Evolutionary conservation across 2,888 invertebrate genomes (phyloP).

Genomic region (Caenorhabditis japonica): DNA sequence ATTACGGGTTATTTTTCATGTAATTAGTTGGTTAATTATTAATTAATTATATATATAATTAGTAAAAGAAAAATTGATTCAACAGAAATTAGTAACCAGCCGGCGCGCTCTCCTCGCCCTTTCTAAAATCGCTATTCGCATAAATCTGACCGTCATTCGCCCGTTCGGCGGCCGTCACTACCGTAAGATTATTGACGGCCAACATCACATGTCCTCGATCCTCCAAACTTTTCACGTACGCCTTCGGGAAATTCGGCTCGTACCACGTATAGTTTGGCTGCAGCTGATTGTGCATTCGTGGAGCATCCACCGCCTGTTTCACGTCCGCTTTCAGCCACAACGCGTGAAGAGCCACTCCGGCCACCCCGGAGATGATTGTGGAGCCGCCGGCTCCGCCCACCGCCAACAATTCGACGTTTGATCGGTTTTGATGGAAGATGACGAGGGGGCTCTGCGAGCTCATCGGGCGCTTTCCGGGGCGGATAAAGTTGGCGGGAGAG

Average conservation of each 20-base stretch:
- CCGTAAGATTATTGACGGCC: slow-evolving; percentile 64
- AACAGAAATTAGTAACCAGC: slow-evolving; percentile 74
- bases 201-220: slow-evolving; percentile 63
- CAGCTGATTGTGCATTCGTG: slow-evolving; percentile 87
- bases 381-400: slow-evolving; percentile 76
- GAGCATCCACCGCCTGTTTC: slow-evolving; percentile 83
- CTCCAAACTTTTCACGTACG: slow-evolving; percentile 56
- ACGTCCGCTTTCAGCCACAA: slow-evolving; percentile 62
- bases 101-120: slow-evolving; percentile 74
- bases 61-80: slow-evolving; percentile 2
- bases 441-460: slow-evolving; percentile 92
- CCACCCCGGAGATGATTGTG: slow-evolving; percentile 74
- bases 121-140: slow-evolving; percentile 75
- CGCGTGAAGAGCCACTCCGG: slow-evolving; percentile 68
- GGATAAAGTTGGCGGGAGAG: slow-evolving; percentile 87
- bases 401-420: slow-evolving; percentile 81
- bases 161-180: slow-evolving; percentile 69
- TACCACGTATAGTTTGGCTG: slow-evolving; percentile 63
- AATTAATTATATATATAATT: slow-evolving; percentile 1
- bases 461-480: slow-evolving; percentile 87
- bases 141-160: slow-evolving; percentile 65
- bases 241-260: slow-evolving; percentile 66
- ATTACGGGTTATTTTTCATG: slow-evolving; percentile 24
- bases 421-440: slow-evolving; percentile 85
- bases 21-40: background rate